Evolutionary conservation across 1,140 invertebrate genomes (phyloP), one percentile per base, ranked within the genome.

Genomic region (Drosophila baimaii): DNA sequence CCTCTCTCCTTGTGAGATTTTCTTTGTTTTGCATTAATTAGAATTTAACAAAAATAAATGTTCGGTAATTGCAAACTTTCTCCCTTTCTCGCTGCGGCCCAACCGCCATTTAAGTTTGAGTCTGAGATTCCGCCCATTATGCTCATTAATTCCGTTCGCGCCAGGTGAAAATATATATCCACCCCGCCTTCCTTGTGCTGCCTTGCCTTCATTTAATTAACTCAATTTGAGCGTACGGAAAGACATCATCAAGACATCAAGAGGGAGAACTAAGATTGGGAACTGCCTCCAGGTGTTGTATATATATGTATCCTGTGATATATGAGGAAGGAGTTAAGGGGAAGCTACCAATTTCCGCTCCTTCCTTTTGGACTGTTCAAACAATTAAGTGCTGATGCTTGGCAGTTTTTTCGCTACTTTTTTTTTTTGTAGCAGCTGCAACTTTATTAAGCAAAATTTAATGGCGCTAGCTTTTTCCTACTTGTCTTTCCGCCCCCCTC

Each of bases 381-480:
- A 89, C 85, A 89, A 89, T 89, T 90, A 89, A 89, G 85, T 89
- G 85, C 83, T 89, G 85, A 89, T 89, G 85, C 75, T 84, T 77
- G 68, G 71, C 66, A 66, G 81, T 85, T 85, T 89, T 88, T 89
- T 89, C 57, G 37, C 21, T 54, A 35, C 39, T 58, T 63, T 58
- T 47, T n/a, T 33, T 52, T 15, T 27, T 37, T 13, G 44, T 39
- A 61, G 47, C 85, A 90, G 85, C 85, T 89, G 85, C 85, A 89
- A 89, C 85, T 89, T 89, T 90, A 89, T 89, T 89, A 89, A 89
- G 85, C 86, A 79, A 90, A 85, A 85, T 89, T 89, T 89, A 89
- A 89, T 89, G 85, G 80, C 39, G 29, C 58, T 71, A 64, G 51
- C 33, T 52, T 35, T 51, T 54, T 56, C 23, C 25, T 33, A 13